Evolutionary conservation across 1,140 invertebrate genomes (phyloP).

Genomic region (Drosophila truncata): DNA sequence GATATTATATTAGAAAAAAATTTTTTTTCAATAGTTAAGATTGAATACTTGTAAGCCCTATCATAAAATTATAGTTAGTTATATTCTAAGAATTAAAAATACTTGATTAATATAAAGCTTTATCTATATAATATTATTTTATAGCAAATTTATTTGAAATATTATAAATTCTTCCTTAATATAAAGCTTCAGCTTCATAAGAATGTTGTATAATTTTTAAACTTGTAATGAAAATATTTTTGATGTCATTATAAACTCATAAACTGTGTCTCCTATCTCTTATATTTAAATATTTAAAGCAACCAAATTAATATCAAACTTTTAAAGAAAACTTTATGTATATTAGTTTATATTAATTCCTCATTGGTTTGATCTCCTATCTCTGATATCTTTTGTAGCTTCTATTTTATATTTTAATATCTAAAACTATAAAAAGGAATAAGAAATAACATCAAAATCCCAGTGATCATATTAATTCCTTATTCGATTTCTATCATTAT

Average conservation of each 20-base stretch:
- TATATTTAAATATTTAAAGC: no score
- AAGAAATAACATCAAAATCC: neutral
- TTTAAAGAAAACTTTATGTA: no score
- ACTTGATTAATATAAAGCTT: neutral
- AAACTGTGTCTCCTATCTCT: no score
- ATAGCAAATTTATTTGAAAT: neutral
- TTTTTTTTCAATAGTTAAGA: neutral
- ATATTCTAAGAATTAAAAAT: neutral
- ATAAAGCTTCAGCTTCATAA: neutral
- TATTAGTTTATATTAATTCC: no score
- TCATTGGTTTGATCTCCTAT: neutral
- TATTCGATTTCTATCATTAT: no score
- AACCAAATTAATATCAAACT: no score
- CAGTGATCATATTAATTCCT: neutral
- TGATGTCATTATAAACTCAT: no score
- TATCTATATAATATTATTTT: neutral
- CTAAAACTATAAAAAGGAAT: neutral
- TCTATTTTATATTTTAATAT: neutral
- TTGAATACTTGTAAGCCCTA: neutral
- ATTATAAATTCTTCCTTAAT: neutral
- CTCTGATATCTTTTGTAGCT: neutral
- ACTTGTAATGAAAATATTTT: neutral
- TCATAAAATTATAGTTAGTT: neutral
- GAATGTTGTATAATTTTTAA: neutral
- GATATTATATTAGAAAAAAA: neutral